Evolutionary conservation across 2,113 vertebrate genomes (phyloP), one percentile per base, ranked within the genome.

Genomic region (Halichoeres trimaculatus): DNA sequence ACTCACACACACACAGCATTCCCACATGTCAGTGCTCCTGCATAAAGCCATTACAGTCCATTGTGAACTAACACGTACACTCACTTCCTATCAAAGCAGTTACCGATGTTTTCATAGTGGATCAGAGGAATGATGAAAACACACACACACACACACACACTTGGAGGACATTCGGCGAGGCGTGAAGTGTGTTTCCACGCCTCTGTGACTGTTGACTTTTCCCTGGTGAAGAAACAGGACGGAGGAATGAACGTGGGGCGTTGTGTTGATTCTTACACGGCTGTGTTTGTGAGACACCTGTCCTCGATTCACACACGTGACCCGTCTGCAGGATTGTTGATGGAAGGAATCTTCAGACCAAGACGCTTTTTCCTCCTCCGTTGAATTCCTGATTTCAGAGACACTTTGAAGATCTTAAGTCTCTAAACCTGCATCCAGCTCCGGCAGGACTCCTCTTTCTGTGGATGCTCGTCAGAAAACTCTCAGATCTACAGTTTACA

Each of bases 121-220:
- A 65, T 71, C 50, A 53, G 56, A 68, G 41, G 43, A 35, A 74
- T 20, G 48, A 53, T 54, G 34, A 61, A 72, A 55, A 59, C 10
- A 58, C 35, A 66, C 38, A 60, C 41, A 66, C 35, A 66, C 50
- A 56, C 41, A 60, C 41, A 66, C 48, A n/a, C 16, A 57, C 23
- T 30, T 26, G 13, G 10, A 47, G 4, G 22, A 38, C 38, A 23
- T 40, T 40, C 52, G 64, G 47, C 45, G 57, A 57, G 63, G 76
- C 68, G 13, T 64, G 53, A 48, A 19, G 34, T 7, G 10, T 45
- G 41, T 66, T 54, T 75, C 72, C 66, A 78, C 80, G 79, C 78
- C 66, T 87, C 47, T 70, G 40, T 30, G 11, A 72, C 55, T 81
- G 74, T 84, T 89, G 56, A 75, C 72, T 80, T 83, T 81, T 74